These are phyloP conservation scores for Serranus cabrilla DNA, from an alignment of 2,797 vertebrate species.

Conservation along the genomic window DNA sequence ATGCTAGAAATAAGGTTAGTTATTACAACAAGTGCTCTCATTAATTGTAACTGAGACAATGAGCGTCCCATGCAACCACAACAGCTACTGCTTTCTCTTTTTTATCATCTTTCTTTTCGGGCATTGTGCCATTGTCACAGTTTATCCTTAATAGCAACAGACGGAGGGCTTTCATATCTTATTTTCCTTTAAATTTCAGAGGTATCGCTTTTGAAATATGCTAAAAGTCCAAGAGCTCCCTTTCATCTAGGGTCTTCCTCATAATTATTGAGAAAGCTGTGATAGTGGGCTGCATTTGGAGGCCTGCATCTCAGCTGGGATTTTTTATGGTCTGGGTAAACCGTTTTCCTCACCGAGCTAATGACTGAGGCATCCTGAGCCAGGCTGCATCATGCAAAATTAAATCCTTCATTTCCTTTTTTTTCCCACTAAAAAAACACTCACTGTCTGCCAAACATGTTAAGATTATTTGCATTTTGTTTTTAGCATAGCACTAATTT, in stretches of 20 bases:
- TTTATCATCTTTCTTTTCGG: conserved; percentile 39
- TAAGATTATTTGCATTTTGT: conserved; percentile 70
- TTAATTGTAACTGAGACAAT: conserved; percentile 44
- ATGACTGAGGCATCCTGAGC: conserved; percentile 71
- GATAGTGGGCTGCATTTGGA: conserved; percentile 62
- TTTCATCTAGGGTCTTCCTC: conserved; percentile 75
- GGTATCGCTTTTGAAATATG: conserved; percentile 66
- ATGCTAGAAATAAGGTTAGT: no score
- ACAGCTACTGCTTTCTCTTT: conserved; percentile 22
- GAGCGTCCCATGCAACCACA: conserved; percentile 25
- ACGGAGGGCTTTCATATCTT: conserved; percentile 52
- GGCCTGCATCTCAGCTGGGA: conserved; percentile 69
- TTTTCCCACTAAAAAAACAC: background rate
- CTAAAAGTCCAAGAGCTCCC: conserved; percentile 66
- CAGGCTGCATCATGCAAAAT: conserved; percentile 72
- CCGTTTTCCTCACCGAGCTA: conserved; percentile 73
- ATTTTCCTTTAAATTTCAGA: conserved; percentile 71
- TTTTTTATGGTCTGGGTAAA: conserved; percentile 78
- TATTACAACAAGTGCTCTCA: conserved; percentile 27
- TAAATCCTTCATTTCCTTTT: conserved; percentile 60
- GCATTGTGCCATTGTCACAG: conserved; percentile 48
- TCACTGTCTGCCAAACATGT: conserved; percentile 38
- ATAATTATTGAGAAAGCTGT: conserved; percentile 78
- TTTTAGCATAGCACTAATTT: conserved; percentile 70
- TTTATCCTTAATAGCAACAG: conserved; percentile 48